Evolutionary conservation across 2,113 vertebrate genomes (phyloP).

Genomic region (Coracopsis vasa): DNA sequence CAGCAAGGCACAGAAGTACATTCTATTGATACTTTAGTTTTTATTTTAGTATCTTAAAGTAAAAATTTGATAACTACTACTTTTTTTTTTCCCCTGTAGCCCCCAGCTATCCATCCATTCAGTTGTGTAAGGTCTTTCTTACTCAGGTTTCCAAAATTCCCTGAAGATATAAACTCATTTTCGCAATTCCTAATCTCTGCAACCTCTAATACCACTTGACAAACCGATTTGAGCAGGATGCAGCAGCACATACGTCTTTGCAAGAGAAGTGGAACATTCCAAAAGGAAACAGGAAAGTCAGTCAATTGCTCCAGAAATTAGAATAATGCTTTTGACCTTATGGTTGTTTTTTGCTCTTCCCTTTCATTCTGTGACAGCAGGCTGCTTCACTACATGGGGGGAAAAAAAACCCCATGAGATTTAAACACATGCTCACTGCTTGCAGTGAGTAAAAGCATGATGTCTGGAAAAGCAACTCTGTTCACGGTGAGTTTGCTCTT

Average conservation of each 20-base stretch:
- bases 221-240: not conserved
- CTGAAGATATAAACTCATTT: not conserved
- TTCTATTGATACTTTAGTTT: not conserved
- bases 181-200: constrained; percentile 12
- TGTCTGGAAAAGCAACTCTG: not conserved
- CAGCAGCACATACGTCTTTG: not conserved
- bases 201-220: constrained; percentile 14
- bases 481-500: not conserved
- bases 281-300: constrained; percentile 25
- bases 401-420: not conserved
- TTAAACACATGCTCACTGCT: not conserved
- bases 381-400: not conserved
- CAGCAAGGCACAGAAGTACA: not conserved
- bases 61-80: not conserved
- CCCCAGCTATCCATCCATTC: not conserved
- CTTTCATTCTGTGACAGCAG: not conserved
- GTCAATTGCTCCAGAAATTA: not conserved
- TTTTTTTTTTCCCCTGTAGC: not conserved
- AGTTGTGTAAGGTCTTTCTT: not conserved
- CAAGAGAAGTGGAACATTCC: constrained; percentile 3
- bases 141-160: not conserved
- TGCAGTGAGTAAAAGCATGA: fast-evolving
- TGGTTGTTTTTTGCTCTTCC: not conserved
- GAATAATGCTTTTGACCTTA: constrained; percentile 14
- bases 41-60: not conserved